Evolutionary conservation across 2,797 vertebrate genomes (phyloP).

Genomic region (Petrocephalus sullivani): DNA sequence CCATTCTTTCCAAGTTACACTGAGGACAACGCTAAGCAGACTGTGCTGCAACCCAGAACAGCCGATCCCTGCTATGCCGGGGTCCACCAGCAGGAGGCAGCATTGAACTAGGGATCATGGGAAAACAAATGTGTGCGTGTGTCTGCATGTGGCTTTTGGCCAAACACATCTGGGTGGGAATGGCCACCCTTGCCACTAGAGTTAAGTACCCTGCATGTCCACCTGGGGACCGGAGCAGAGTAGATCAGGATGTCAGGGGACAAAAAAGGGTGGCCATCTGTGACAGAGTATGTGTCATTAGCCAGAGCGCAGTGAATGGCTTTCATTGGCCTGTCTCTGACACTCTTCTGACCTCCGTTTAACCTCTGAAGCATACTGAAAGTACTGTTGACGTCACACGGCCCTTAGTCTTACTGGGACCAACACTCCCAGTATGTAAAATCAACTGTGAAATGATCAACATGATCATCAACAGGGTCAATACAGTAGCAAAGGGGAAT

Average conservation of each 20-base stretch:
- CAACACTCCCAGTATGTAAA: constrained; percentile 37
- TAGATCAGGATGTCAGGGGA: constrained; percentile 43
- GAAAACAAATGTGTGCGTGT: neutral
- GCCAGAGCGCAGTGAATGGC: constrained; percentile 53
- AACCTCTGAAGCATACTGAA: constrained; percentile 22
- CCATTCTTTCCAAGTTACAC: neutral
- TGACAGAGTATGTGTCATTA: constrained; percentile 54
- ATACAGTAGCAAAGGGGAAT: neutral
- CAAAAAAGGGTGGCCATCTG: constrained; percentile 42
- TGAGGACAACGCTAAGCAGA: neutral
- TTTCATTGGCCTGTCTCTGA: constrained; percentile 53
- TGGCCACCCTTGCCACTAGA: constrained; percentile 14
- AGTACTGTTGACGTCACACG: neutral
- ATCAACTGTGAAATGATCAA: constrained; percentile 55
- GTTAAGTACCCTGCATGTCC: constrained; percentile 54
- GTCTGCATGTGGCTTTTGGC: neutral
- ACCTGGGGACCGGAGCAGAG: constrained; percentile 63
- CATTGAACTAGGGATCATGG: constrained; percentile 61
- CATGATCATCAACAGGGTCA: constrained; percentile 27
- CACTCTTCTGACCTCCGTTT: constrained; percentile 50
- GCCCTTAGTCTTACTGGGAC: neutral
- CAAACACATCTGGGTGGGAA: constrained; percentile 15
- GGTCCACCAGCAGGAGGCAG: constrained; percentile 68
- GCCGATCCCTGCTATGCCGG: constrained; percentile 37
- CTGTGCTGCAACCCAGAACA: neutral